phyloP scores from a whole-genome alignment of 2,888 invertebrate species.

The Orthosia gracilis region DNA sequence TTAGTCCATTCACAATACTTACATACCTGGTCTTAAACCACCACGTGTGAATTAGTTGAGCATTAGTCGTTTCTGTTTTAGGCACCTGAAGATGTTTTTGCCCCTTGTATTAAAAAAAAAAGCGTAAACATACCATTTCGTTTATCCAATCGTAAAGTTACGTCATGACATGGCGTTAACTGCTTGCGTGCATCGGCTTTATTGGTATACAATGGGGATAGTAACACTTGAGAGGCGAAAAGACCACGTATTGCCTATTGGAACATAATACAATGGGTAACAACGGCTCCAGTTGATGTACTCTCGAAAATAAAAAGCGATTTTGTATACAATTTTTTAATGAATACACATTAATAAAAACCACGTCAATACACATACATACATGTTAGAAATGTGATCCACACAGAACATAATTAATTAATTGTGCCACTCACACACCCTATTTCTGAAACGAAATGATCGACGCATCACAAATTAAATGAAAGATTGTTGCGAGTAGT shows the following conservation, averaged over 20 bases:
- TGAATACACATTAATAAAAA: conserved; percentile 88
- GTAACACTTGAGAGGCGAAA: conserved; percentile 5
- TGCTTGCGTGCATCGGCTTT: background rate
- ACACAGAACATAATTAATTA: conserved; percentile 73
- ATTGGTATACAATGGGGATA: conserved; percentile 27
- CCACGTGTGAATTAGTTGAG: background rate
- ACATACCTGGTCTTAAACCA: background rate
- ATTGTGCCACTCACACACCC: conserved; percentile 77
- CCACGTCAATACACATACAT: conserved; percentile 87
- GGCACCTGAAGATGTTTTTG: background rate
- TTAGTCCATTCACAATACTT: background rate
- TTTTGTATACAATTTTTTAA: conserved; percentile 80
- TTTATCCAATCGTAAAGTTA: conserved; percentile 13
- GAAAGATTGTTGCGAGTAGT: background rate
- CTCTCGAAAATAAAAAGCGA: conserved; percentile 68
- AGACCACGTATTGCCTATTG: background rate
- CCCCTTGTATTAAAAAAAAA: background rate
- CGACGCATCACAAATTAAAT: background rate
- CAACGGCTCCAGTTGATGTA: background rate
- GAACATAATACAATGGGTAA: background rate
- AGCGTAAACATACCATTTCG: background rate
- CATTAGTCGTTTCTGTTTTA: background rate
- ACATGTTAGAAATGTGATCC: conserved; percentile 81
- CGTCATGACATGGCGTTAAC: conserved; percentile 5
- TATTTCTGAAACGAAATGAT: conserved; percentile 14